These are phyloP conservation scores for Lathronympha strigana DNA, from an alignment of 2,888 invertebrate genomes.

Conservation along the genomic window DNA sequence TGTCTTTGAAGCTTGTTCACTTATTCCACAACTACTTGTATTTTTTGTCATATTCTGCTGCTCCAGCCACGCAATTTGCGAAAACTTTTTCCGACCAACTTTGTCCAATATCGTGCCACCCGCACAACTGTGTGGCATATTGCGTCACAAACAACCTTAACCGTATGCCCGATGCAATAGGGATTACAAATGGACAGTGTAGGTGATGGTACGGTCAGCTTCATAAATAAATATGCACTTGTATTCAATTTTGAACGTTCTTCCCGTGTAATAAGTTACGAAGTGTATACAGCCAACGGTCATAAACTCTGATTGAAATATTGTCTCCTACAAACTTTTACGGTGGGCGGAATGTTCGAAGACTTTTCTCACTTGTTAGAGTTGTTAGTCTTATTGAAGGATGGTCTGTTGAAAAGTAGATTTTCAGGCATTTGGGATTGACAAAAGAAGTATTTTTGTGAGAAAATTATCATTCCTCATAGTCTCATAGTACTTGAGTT, in stretches of 20 bases:
- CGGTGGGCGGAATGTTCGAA: not conserved
- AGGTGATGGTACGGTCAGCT: too few relatives aligned
- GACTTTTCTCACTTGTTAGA: not conserved
- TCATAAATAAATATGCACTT: too few relatives aligned
- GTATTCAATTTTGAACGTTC: too few relatives aligned
- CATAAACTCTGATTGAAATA: conserved; percentile 40
- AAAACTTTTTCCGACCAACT: conserved; percentile 28
- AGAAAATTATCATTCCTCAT: too few relatives aligned
- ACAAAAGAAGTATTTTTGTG: too few relatives aligned
- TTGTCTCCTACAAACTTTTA: conserved; percentile 19
- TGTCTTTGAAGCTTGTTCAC: not conserved
- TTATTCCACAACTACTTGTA: conserved; percentile 17
- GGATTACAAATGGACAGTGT: too few relatives aligned
- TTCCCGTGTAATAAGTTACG: too few relatives aligned
- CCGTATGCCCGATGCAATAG: too few relatives aligned
- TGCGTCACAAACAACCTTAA: too few relatives aligned
- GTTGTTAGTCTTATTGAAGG: not conserved
- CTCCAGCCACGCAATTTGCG: conserved; percentile 10
- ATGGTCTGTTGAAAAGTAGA: not conserved
- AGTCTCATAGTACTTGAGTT: too few relatives aligned
- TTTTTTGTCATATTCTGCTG: conserved; percentile 29
- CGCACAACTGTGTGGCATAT: conserved; percentile 26
- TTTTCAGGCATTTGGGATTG: too few relatives aligned
- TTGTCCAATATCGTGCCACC: conserved; percentile 33
- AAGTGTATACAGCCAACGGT: conserved; percentile 14